A percentile compares a stretch with the other conserved stretches of the same genome.
Conservation (phyloP, 2,888 invertebrate genomes). For the Cylloceria caligata region DNA sequence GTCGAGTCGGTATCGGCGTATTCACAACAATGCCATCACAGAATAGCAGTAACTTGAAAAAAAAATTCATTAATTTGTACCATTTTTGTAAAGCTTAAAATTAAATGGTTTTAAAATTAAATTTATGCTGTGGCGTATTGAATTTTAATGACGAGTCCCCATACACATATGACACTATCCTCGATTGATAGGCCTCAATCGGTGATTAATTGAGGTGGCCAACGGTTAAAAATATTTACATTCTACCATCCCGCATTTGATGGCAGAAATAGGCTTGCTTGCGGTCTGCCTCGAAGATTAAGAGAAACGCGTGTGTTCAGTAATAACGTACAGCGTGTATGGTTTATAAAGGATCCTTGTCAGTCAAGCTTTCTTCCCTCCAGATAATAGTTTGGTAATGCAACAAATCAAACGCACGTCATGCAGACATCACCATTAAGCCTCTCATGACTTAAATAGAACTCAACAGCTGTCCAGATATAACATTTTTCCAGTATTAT, state of each 20-base stretch:
- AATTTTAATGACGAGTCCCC: slow-evolving; percentile 15
- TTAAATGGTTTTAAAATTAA: neutral
- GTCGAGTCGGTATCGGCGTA: slow-evolving; percentile 1
- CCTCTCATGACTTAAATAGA: neutral
- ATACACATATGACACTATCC: neutral
- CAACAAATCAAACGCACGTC: neutral
- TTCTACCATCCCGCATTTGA: neutral
- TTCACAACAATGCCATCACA: neutral
- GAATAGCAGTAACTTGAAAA: neutral
- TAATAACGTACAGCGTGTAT: slow-evolving; percentile 26
- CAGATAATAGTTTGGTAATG: slow-evolving; percentile 8
- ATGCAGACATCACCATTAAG: slow-evolving; percentile 22
- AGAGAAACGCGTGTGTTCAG: slow-evolving; percentile 33
- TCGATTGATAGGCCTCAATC: slow-evolving; percentile 22
- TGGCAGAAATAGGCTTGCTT: neutral
- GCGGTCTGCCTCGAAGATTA: slow-evolving; percentile 18
- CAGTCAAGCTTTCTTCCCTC: slow-evolving; percentile 38
- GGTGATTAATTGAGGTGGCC: slow-evolving; percentile 39
- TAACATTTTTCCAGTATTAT: neutral
- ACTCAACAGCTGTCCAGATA: neutral
- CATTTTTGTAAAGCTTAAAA: slow-evolving; percentile 2
- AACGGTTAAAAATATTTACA: slow-evolving; percentile 14
- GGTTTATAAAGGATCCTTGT: slow-evolving; percentile 35
- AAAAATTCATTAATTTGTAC: neutral
- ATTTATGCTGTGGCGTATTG: neutral